phyloP scores from a whole-genome alignment of 2,888 invertebrate species.

The Anagyrus pseudococci region DNA sequence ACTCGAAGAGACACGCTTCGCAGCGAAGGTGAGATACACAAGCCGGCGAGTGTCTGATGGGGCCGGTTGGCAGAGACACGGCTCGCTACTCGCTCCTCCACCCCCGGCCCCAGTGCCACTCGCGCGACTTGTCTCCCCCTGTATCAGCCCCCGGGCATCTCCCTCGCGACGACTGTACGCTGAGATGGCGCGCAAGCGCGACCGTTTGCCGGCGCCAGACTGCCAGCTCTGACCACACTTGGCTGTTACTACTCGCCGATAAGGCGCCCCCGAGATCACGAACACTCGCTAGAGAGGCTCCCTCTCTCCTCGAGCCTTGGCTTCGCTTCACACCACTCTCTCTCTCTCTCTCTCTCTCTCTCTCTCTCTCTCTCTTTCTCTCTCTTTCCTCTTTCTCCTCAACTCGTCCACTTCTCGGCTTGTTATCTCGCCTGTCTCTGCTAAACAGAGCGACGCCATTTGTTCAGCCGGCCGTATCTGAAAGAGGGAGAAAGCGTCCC shows the following conservation, averaged over 20 bases:
- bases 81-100: neutral
- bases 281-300: neutral
- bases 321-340: neutral
- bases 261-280: neutral
- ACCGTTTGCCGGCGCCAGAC: neutral
- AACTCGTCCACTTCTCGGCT: too few species aligned
- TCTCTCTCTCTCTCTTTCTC: too few species aligned
- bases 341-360: neutral
- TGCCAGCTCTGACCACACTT: constrained; percentile 1
- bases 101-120: too few species aligned
- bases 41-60: neutral
- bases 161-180: neutral
- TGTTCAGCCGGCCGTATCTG: too few species aligned
- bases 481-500: too few species aligned
- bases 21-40: neutral
- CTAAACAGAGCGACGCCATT: too few species aligned
- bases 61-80: neutral
- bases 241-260: neutral
- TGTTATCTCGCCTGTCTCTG: too few species aligned
- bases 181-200: neutral
- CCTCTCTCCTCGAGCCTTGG: neutral
- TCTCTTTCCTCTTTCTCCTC: too few species aligned
- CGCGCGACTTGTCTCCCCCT: neutral
- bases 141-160: neutral
- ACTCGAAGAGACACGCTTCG: neutral